Conservation (phyloP, 2,113 vertebrate species). For the Conger conger region DNA sequence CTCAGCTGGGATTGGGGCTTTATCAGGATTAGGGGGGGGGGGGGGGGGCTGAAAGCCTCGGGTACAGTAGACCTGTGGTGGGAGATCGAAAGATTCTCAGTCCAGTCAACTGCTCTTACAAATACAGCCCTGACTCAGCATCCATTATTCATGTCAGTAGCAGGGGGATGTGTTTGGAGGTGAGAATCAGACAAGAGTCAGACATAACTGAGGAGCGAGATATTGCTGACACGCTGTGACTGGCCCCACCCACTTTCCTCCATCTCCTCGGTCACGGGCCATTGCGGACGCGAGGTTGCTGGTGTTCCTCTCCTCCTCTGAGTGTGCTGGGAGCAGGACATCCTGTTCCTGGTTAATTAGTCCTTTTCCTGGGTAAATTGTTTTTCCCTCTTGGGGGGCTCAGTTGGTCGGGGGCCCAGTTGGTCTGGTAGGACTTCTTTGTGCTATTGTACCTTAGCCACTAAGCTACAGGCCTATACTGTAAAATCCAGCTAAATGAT, state of each 20-base stretch:
- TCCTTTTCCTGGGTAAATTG: background rate
- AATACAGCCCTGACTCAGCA: background rate
- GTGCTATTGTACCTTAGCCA: background rate
- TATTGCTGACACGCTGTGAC: conserved; percentile 6
- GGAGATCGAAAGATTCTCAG: background rate
- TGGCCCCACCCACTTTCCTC: background rate
- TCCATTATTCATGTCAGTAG: conserved; percentile 21
- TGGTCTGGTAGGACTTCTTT: background rate
- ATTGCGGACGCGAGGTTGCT: too few species aligned
- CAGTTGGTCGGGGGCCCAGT: background rate
- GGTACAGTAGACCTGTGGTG: background rate
- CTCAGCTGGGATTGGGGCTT: background rate
- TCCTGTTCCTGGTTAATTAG: background rate
- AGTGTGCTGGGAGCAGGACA: background rate
- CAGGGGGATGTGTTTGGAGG: conserved; percentile 10
- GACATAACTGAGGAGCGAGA: conserved; percentile 8
- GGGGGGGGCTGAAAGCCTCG: background rate
- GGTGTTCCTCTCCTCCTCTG: background rate
- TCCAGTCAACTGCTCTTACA: conserved; percentile 4
- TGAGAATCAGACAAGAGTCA: conserved; percentile 14
- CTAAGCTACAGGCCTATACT: background rate
- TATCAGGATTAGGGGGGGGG: background rate
- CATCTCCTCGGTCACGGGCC: too few species aligned
- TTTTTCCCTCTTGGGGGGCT: too few species aligned
- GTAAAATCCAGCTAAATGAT: too few species aligned